Conservation (phyloP, 2,888 invertebrate genomes). For the Temnothorax unifasciatus region DNA sequence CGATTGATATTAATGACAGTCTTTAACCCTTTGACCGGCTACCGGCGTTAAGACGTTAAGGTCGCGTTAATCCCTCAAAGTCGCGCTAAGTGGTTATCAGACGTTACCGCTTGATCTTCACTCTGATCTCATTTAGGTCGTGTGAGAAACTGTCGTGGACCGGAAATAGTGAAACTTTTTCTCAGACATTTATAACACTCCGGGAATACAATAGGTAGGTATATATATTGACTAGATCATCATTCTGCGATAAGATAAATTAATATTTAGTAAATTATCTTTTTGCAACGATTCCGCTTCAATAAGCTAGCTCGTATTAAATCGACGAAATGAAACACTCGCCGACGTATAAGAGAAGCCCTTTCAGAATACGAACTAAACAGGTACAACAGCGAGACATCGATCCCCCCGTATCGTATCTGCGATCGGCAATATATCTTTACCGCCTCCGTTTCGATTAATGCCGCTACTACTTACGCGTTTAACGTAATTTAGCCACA, state of each 20-base stretch:
- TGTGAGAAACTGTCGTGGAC: neutral
- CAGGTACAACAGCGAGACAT: neutral
- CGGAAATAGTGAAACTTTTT: neutral
- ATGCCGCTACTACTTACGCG: slow-evolving; percentile 39
- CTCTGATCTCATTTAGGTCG: slow-evolving; percentile 9
- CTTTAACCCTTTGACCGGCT: slow-evolving; percentile 71
- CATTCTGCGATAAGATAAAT: neutral
- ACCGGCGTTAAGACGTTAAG: slow-evolving; percentile 50
- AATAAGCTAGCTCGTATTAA: neutral
- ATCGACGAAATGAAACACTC: neutral
- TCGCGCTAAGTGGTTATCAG: slow-evolving; percentile 41
- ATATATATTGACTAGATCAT: neutral
- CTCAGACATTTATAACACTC: neutral
- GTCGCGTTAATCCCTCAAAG: slow-evolving; percentile 57
- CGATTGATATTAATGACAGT: slow-evolving; percentile 78
- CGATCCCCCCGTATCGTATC: slow-evolving; percentile 25
- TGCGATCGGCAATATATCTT: slow-evolving; percentile 34
- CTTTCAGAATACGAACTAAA: neutral
- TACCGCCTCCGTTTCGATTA: slow-evolving; percentile 49
- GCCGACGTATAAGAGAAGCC: neutral
- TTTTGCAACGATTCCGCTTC: neutral
- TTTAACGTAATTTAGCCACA: slow-evolving; percentile 57
- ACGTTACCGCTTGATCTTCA: slow-evolving; percentile 6
- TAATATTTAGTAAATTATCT: neutral
- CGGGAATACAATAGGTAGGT: neutral